These are phyloP conservation scores for Dynastes tityus DNA, from an alignment of 2,888 invertebrate genomes.

Conservation along the genomic window DNA sequence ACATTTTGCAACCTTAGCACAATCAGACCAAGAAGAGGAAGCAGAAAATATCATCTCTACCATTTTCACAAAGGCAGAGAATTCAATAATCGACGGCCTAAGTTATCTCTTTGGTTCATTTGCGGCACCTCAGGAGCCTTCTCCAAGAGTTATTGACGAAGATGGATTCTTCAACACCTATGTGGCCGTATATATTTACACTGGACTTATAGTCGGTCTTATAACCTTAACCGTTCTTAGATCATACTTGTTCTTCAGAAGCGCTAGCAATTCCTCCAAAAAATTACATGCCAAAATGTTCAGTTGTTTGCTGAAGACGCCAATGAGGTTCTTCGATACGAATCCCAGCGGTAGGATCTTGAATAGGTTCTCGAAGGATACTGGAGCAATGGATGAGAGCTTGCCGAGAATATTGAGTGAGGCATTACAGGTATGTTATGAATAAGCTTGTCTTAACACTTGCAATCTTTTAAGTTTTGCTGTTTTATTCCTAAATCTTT, in stretches of 20 bases:
- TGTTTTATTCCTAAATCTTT: too few species aligned
- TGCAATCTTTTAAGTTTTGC: too few species aligned
- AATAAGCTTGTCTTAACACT: too few species aligned
- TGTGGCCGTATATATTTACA: slow-evolving; percentile 68
- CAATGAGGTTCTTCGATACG: slow-evolving; percentile 89
- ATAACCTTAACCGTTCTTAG: slow-evolving; percentile 72
- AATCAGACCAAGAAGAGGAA: too few species aligned
- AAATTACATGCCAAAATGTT: slow-evolving; percentile 91
- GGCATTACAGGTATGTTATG: slow-evolving; percentile 66
- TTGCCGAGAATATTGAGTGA: slow-evolving; percentile 76
- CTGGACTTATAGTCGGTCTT: slow-evolving; percentile 64
- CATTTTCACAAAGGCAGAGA: slow-evolving; percentile 5
- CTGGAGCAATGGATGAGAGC: slow-evolving; percentile 81
- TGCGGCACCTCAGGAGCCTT: background rate
- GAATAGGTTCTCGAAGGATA: slow-evolving; percentile 85
- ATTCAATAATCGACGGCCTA: background rate
- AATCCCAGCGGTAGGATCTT: slow-evolving; percentile 86
- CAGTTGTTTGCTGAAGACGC: slow-evolving; percentile 81
- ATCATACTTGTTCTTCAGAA: slow-evolving; percentile 80
- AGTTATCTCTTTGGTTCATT: background rate
- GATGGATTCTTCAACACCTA: slow-evolving; percentile 50
- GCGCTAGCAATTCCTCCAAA: slow-evolving; percentile 84
- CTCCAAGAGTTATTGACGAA: slow-evolving; percentile 21
- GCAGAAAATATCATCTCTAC: too few species aligned
- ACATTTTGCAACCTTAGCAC: background rate